Base-by-base conservation (phyloP, 2,888 invertebrate species). In the Lomographa bimaculata region DNA sequence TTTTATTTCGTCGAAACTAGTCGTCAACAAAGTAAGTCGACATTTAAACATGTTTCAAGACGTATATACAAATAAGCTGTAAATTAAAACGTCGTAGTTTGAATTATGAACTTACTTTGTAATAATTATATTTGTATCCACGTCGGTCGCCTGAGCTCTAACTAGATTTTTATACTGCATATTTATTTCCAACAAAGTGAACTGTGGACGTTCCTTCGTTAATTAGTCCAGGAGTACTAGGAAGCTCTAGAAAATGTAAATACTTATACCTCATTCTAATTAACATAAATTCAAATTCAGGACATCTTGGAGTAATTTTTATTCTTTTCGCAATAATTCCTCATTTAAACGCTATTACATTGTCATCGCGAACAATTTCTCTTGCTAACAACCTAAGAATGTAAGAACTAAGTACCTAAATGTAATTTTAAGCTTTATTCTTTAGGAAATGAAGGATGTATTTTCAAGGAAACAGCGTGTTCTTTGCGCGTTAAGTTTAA, bases 371-470 rank as follows among this genome's bases (percentile, higher is more conserved):
- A 41, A 50, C 55, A 52, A 47, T 54, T 45, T 43, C 49, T 38
- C 36, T 41, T 51, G 29, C 48, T 44, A 48, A 47, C 51, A 47
- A 48, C 57, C 48, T 42, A 50, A 48, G 33, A 45, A 28, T 49
- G 41, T 55, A 50, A 50, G 46, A 45, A 29, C 45, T 53, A 54
- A 48, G 37, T 20, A 39, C 5, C 5, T 40, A 33, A 40, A 44
- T 46, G 28, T 51, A 53, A 57, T 46, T 54, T 63, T 59, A 48
- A 61, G 53, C 59, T 54, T 34, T 63, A 62, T 46, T 33, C 10
- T 36, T 19, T 58, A 61, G 40, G 17, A 7, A 1, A 18, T 53
- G 50, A n/a, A 59, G 50, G 57, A 57, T 57, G 35, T 46, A 34
- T 54, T 35, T 57, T n/a, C 25, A 33, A 40, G 48, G 44, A 44